A percentile compares a stretch with the other conserved stretches of the same genome.
These are phyloP conservation scores for Xenentodon cancila DNA, from an alignment of 2,797 vertebrate genomes.

Conservation along the genomic window DNA sequence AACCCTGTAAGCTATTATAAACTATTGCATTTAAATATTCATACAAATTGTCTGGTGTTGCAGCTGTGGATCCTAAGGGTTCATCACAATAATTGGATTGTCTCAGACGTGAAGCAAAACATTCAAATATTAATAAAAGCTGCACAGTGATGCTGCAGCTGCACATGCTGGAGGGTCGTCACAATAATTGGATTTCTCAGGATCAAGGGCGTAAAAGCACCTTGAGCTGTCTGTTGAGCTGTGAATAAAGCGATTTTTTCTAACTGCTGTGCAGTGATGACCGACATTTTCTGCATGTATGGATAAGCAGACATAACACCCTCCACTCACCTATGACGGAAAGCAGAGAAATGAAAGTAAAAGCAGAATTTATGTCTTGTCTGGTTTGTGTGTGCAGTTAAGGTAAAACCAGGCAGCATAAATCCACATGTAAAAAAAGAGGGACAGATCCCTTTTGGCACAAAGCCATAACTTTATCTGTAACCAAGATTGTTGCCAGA, in stretches of 20 bases:
- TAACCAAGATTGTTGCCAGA: not conserved
- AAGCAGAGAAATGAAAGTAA: not conserved
- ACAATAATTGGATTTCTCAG: no score
- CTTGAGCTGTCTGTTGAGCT: conserved; percentile 10
- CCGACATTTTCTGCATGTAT: conserved; percentile 48
- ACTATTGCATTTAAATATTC: no score
- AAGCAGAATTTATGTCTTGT: no score
- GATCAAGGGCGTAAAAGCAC: not conserved
- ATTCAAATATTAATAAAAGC: no score
- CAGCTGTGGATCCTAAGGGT: no score
- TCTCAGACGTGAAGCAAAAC: no score
- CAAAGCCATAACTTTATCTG: not conserved
- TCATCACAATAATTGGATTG: no score
- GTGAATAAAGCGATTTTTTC: conserved; percentile 27
- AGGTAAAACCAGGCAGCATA: conserved; percentile 16
- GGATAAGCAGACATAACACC: conserved; percentile 23
- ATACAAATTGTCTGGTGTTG: no score
- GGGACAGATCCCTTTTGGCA: not conserved
- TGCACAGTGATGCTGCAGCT: no score
- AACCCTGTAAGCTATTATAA: conserved; percentile 28
- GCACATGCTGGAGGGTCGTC: no score
- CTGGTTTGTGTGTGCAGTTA: not conserved
- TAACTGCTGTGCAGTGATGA: conserved; percentile 32
- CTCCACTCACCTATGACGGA: not conserved
- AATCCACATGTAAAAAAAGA: no score